These are phyloP conservation scores for Pseudochirops cupreus DNA, from an alignment of 2,797 vertebrate species.

Conservation along the genomic window DNA sequence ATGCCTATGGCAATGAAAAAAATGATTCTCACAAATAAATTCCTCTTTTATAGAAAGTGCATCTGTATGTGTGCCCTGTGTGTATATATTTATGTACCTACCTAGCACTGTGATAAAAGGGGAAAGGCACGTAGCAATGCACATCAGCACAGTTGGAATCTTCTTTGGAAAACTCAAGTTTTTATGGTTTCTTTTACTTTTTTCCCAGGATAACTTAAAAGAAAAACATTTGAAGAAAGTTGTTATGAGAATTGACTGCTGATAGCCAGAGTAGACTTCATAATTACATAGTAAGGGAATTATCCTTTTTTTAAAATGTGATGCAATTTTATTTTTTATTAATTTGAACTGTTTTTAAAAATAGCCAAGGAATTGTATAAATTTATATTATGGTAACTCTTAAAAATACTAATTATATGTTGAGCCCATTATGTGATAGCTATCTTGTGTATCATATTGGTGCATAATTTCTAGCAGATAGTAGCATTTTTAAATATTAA, in stretches of 20 bases:
- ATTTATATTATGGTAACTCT: background rate
- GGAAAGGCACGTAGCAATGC: background rate
- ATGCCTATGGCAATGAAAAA: conserved; percentile 60
- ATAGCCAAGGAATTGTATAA: too few species aligned
- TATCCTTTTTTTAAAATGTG: background rate
- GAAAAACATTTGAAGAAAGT: background rate
- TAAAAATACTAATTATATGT: background rate
- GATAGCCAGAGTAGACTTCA: conserved; percentile 15
- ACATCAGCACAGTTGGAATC: conserved; percentile 1
- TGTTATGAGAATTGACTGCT: conserved; percentile 29
- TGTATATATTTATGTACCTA: conserved; percentile 6
- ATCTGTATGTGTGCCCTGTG: conserved; percentile 46
- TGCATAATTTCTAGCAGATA: rapidly evolving
- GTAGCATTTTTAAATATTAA: rapidly evolving
- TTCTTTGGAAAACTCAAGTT: background rate
- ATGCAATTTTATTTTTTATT: background rate
- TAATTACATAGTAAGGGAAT: conserved; percentile 20
- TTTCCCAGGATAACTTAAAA: background rate
- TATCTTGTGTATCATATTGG: rapidly evolving
- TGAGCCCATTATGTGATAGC: rapidly evolving
- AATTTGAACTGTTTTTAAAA: background rate
- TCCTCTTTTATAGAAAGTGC: conserved; percentile 32
- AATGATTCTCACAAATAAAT: conserved; percentile 65
- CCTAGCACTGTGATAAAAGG: background rate
- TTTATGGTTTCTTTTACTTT: background rate